Conservation (phyloP, 2,797 vertebrate species). For the Naso thynnoides region DNA sequence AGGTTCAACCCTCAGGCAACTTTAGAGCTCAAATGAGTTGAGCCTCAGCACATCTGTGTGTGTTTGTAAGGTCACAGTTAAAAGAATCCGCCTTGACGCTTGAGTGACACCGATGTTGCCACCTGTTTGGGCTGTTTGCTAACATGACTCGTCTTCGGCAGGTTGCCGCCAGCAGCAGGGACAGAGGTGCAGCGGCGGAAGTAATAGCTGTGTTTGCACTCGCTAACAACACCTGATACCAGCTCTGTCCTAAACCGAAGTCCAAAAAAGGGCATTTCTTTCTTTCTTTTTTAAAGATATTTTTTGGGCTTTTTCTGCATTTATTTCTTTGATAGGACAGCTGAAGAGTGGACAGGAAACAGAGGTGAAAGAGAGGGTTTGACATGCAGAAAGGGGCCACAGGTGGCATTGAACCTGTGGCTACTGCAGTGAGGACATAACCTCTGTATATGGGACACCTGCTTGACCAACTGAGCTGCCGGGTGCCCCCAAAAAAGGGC, state of each 20-base stretch:
- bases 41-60: constrained; percentile 39
- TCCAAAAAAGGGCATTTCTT: constrained; percentile 37
- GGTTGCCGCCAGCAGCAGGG: constrained; percentile 56
- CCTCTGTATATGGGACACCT: too few species aligned
- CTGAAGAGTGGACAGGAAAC: too few species aligned
- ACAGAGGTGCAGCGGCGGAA: constrained; percentile 51
- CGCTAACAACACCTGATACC: constrained; percentile 69
- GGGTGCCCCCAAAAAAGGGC: constrained; percentile 31
- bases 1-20: constrained; percentile 11
- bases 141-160: constrained; percentile 61
- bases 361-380: too few species aligned
- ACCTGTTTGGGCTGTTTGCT: constrained; percentile 74
- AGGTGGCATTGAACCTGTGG: too few species aligned
- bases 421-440: too few species aligned
- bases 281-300: too few species aligned
- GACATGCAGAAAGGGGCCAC: too few species aligned
- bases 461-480: too few species aligned
- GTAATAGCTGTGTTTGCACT: constrained; percentile 61
- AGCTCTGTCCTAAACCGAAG: constrained; percentile 21
- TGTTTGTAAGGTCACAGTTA: constrained; percentile 54
- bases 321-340: too few species aligned
- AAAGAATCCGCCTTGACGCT: constrained; percentile 40
- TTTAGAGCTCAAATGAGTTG: constrained; percentile 10
- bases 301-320: too few species aligned
- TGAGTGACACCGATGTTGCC: constrained; percentile 63